Conservation (phyloP, 2,888 invertebrate species). For the Leptothorax acervorum region DNA sequence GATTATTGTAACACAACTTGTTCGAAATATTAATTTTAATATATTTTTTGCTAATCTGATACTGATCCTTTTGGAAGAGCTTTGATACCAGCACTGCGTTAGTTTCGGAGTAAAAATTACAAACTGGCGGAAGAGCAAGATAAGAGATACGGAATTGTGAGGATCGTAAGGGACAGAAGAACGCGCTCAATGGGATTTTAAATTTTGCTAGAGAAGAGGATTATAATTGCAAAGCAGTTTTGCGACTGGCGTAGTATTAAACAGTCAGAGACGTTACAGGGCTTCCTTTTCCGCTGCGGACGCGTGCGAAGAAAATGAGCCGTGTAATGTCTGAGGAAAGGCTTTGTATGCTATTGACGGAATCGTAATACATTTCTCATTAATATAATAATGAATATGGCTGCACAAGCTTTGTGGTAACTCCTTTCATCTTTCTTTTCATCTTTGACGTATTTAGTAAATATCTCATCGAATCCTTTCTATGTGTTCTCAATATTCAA, state of each 20-base stretch:
- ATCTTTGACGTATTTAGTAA: background rate
- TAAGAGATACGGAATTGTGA: constrained; percentile 15
- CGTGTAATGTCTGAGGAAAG: constrained; percentile 3
- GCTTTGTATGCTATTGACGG: background rate
- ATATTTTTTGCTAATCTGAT: background rate
- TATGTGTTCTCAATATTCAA: background rate
- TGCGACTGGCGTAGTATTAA: constrained; percentile 78
- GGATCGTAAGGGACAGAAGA: constrained; percentile 41
- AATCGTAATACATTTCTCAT: constrained; percentile 27
- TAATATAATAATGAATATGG: constrained; percentile 22
- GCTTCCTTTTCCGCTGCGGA: constrained; percentile 15
- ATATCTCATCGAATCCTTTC: background rate
- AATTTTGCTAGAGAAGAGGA: constrained; percentile 74
- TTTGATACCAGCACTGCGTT: background rate
- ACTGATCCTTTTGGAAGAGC: background rate
- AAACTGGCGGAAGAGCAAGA: constrained; percentile 12
- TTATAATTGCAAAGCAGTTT: constrained; percentile 80
- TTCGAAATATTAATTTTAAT: background rate
- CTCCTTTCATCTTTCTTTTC: background rate
- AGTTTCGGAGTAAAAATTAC: background rate
- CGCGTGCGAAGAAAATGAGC: constrained; percentile 10
- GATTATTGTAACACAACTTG: background rate
- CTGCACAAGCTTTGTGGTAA: background rate
- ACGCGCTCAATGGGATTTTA: constrained; percentile 56
- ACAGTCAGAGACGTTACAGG: constrained; percentile 62